Evolutionary conservation across 2,113 vertebrate species (phyloP), one percentile per base, ranked within the genome.

Genomic region (Melanerpes aurifrons): DNA sequence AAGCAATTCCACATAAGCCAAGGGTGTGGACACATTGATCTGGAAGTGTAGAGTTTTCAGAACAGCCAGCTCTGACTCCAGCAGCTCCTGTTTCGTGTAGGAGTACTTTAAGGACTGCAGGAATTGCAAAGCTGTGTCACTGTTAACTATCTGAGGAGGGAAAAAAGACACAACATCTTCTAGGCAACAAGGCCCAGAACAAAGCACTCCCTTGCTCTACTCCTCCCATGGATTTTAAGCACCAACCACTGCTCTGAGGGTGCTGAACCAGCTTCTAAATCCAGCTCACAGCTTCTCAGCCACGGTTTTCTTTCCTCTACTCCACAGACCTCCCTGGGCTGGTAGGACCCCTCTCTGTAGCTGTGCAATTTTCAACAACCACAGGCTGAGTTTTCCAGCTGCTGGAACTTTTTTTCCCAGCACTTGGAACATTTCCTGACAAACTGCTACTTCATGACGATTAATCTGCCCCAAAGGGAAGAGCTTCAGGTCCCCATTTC

Each of bases 1-100:
- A 8, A 99, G 98, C 82, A 98, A 97, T 93, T 99, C 99, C 84
- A 98, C 97, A 4, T 98, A 99, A 7, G 96, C 97, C 89, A 99
- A 72, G 4, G 99, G 99, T 86, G 98, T 98, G 1, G 97, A 96
- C n/a, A 98, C 70, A 7, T 98, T 98, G n/a, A 99, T 94, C 45
- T 96, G 97, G 96, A 98, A 99, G 48, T 98, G 96, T 77, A 99
- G 97, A n/a, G 97, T 97, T 93, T 98, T 98, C 68, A 99, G 77
- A 91, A 99, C 95, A 47, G 97, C 96, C 35, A 99, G 98, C 93
- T 99, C 99, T 0, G 98, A 98, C 45, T 98, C 97, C 20, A 99
- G 72, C 67, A 99, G 35, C 6, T 98, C 97, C 93, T 98, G 95
- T 92, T 98, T 99, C 24, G 98, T 98, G 89, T 98, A 98, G 0